These are phyloP conservation scores for Drosophila multiciliata DNA, from an alignment of 2,888 invertebrate species.

Conservation along the genomic window DNA sequence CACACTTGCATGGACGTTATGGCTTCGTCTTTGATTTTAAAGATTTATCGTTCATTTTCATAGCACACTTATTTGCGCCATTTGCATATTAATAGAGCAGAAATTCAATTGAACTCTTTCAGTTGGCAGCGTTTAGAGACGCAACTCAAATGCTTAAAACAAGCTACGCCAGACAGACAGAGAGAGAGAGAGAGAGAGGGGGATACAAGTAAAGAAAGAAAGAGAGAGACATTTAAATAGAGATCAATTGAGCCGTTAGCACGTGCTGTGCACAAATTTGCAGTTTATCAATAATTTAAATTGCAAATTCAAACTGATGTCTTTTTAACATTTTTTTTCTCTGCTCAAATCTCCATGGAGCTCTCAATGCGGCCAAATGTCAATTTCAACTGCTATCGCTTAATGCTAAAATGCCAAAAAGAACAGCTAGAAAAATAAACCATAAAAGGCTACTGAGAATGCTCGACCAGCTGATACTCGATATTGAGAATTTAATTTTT, in stretches of 20 bases:
- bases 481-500: neutral
- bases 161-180: neutral
- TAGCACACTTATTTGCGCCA: constrained; percentile 74
- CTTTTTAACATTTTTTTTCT: constrained; percentile 11
- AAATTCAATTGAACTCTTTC: constrained; percentile 29
- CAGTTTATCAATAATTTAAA: constrained; percentile 71
- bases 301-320: constrained; percentile 53
- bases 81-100: constrained; percentile 75
- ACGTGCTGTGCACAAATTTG: constrained; percentile 16
- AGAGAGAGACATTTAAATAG: too few species aligned
- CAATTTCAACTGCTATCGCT: constrained; percentile 33
- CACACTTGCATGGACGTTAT: constrained; percentile 13
- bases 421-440: constrained; percentile 18
- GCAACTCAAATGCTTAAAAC: constrained; percentile 35
- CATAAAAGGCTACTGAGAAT: neutral
- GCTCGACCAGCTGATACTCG: constrained; percentile 4
- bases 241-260: constrained; percentile 10
- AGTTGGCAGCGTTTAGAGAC: constrained; percentile 48
- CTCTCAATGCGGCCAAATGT: constrained; percentile 33
- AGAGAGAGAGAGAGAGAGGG: too few species aligned
- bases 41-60: constrained; percentile 69
- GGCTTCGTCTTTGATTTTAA: constrained; percentile 72
- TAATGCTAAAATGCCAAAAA: constrained; percentile 42
- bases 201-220: neutral
- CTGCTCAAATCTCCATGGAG: constrained; percentile 35